phyloP scores from a whole-genome alignment of 2,797 vertebrate genomes.

The Thamnophis elegans region DNA sequence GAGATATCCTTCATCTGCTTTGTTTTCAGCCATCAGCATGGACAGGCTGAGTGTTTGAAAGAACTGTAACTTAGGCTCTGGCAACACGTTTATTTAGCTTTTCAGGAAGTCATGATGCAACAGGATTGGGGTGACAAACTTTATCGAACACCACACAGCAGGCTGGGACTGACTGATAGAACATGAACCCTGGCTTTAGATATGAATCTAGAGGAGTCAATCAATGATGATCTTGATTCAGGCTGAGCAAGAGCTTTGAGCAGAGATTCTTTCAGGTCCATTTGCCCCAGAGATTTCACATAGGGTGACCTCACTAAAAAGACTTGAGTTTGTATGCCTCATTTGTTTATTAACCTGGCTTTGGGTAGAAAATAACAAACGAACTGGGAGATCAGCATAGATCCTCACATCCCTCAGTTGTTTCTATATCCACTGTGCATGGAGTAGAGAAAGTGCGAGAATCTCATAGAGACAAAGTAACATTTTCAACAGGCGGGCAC shows the following conservation, averaged over 20 bases:
- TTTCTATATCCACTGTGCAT: background rate
- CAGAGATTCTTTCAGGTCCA: background rate
- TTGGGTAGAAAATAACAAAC: background rate
- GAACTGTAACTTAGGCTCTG: background rate
- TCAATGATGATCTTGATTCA: background rate
- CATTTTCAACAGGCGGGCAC: background rate
- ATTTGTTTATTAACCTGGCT: background rate
- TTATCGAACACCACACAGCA: conserved; percentile 3
- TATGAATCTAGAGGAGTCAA: background rate
- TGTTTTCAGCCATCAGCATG: background rate
- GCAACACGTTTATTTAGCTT: background rate
- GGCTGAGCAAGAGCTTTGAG: background rate
- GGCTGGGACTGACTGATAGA: background rate
- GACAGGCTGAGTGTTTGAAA: background rate
- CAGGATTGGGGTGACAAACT: background rate
- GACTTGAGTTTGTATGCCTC: too few relatives aligned
- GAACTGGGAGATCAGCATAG: background rate
- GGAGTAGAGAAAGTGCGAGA: background rate
- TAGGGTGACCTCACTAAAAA: background rate
- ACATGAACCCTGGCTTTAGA: background rate
- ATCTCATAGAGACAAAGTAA: background rate
- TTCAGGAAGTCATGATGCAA: conserved; percentile 36
- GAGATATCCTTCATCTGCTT: background rate
- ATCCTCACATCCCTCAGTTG: background rate
- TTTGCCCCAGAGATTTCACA: background rate